Base-by-base conservation (phyloP, 2,797 vertebrate species). In the Chaetodon trifasciatus region DNA sequence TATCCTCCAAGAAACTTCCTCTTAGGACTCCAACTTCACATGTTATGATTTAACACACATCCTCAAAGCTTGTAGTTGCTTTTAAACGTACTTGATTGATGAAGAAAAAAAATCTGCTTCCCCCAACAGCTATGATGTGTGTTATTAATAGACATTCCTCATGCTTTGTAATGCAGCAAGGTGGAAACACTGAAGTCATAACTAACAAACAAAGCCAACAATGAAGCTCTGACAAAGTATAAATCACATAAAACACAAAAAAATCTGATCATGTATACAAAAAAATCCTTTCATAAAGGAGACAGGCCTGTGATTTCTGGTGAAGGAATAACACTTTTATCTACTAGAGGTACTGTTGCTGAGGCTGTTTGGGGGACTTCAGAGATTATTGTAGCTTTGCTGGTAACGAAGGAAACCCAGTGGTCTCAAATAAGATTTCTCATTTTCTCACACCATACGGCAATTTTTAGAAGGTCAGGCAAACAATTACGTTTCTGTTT, bases 161-260 rank as follows among this genome's bases (percentile, higher is more conserved):
- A 1, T 13, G 61, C 81, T 81, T 46, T 65, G 53, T 42, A 75
- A 67, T 75, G 69, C 76, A 69, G 81, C 50, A 73, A 82, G 24
- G 62, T 73, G 85, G 82, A 89, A 92, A 91, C 71, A 74, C 23
- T 92, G 86, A 89, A 76, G 78, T 84, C 66, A 82, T 60, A 42
- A 46, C 37, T 8, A 76, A 68, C 74, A 86, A 79, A 87, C 28
- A 76, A 62, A 6, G 52, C 28, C 35, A 75, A 83, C 75, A 75
- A 72, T 76, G 56, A 24, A 44, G 39, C 53, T 37, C 52, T 21
- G 24, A 73, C 35, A 37, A 70, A 66, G 82, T 66, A 86, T 84
- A 55, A 87, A 81, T 76, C 32, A 79, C 15, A 28, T 8, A 42
- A 63, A 75, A 70, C 76, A 6, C 66, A 32, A 68, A 13, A 73